phyloP scores from a whole-genome alignment of 2,113 vertebrate genomes.

The Ariopsis seemanni region DNA sequence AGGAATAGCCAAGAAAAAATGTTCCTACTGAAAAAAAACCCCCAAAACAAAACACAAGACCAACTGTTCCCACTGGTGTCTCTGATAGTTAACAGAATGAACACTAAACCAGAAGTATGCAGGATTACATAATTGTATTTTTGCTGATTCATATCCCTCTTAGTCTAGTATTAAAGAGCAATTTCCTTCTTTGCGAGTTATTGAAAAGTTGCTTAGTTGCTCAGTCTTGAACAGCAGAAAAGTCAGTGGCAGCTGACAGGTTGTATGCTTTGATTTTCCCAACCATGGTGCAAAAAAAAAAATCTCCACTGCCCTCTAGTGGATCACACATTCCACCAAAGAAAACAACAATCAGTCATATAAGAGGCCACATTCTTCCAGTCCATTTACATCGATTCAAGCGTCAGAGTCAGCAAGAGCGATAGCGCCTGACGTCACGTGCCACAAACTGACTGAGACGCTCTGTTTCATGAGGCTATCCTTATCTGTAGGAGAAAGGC shows the following conservation, averaged over 20 bases:
- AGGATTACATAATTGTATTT: not conserved
- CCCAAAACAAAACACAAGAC: not conserved
- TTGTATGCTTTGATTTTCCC: not conserved
- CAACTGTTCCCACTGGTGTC: not conserved
- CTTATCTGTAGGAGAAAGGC: slow-evolving; percentile 1
- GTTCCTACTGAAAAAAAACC: not conserved
- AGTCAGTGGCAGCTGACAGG: not conserved
- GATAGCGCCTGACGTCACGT: not conserved
- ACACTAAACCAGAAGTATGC: not conserved
- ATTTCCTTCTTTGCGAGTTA: not conserved
- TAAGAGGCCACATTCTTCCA: not conserved
- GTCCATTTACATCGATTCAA: not conserved
- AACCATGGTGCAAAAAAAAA: not conserved
- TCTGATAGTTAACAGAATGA: not conserved
- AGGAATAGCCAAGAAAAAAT: not conserved
- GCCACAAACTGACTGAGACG: not conserved
- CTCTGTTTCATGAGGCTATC: not conserved
- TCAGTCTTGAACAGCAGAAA: slow-evolving; percentile 3
- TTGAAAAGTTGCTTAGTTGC: slow-evolving; percentile 6
- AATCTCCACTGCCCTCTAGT: slow-evolving; percentile 55
- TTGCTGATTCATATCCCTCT: not conserved
- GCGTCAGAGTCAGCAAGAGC: not conserved
- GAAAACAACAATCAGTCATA: not conserved
- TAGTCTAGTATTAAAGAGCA: not conserved
- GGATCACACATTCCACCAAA: slow-evolving; percentile 1